phyloP scores from a whole-genome alignment of 1,140 invertebrate species.

The Heliconius nattereri region DNA sequence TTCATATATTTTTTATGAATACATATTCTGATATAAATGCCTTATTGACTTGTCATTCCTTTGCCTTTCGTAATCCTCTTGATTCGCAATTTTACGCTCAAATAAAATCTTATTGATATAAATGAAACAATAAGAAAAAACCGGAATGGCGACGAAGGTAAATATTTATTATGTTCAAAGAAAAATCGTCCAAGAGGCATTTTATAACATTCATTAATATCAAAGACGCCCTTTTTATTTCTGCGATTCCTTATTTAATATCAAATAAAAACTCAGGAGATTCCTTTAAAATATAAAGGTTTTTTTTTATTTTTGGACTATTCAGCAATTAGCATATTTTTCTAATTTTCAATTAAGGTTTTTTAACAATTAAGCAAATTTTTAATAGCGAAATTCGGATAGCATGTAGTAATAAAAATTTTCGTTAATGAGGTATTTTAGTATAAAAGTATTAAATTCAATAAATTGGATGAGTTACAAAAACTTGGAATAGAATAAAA shows the following conservation, averaged over 20 bases:
- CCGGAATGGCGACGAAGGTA: background rate
- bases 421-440: too few species aligned
- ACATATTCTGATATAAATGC: background rate
- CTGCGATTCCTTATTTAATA: background rate
- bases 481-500: too few species aligned
- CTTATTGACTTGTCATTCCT: background rate
- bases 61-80: background rate
- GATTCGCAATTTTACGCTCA: background rate
- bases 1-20: background rate
- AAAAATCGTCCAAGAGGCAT: slow-evolving; percentile 7
- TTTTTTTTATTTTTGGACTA: background rate
- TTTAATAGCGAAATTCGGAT: background rate
- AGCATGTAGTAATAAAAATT: background rate
- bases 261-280: background rate
- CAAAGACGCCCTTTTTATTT: slow-evolving; percentile 5
- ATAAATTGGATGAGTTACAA: background rate
- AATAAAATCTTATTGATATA: slow-evolving; percentile 6
- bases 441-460: background rate
- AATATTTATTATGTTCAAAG: slow-evolving; percentile 16
- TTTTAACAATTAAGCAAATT: background rate
- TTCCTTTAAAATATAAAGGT: background rate
- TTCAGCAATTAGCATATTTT: background rate
- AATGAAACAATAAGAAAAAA: slow-evolving; percentile 6
- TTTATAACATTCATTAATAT: slow-evolving; percentile 21
- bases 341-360: background rate